Evolutionary conservation across 2,888 invertebrate species (phyloP).

Genomic region (Ecdyonurus torrentis): DNA sequence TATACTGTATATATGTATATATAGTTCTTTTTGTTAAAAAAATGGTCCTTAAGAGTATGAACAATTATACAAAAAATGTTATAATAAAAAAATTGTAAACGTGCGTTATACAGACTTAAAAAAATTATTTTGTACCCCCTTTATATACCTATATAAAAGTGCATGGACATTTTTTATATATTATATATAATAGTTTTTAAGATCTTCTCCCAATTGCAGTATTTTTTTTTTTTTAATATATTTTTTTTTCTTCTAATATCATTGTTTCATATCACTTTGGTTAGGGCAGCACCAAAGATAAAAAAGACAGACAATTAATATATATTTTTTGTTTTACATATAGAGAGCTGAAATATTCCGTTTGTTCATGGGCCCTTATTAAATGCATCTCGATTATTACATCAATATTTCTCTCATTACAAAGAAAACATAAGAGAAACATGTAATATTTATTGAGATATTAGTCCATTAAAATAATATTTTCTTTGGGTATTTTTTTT

Average conservation of each 20-base stretch:
- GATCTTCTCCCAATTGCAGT: not conserved
- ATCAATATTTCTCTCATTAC: not conserved
- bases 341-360: not conserved
- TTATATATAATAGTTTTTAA: too few species aligned
- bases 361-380: not conserved
- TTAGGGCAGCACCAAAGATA: not conserved
- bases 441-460: too few species aligned
- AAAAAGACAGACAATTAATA: not conserved
- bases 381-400: not conserved
- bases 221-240: too few species aligned
- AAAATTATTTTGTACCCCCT: not conserved
- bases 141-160: not conserved
- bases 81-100: too few species aligned
- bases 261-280: not conserved
- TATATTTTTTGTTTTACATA: not conserved
- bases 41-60: not conserved
- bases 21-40: not conserved
- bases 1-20: not conserved
- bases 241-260: too few species aligned
- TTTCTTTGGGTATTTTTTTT: not conserved
- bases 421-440: not conserved
- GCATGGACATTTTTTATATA: not conserved
- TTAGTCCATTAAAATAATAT: not conserved
- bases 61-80: not conserved
- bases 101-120: not conserved